Evolutionary conservation across 23 tunicate species (phyloP).

Genomic region (Diplosoma virens): DNA sequence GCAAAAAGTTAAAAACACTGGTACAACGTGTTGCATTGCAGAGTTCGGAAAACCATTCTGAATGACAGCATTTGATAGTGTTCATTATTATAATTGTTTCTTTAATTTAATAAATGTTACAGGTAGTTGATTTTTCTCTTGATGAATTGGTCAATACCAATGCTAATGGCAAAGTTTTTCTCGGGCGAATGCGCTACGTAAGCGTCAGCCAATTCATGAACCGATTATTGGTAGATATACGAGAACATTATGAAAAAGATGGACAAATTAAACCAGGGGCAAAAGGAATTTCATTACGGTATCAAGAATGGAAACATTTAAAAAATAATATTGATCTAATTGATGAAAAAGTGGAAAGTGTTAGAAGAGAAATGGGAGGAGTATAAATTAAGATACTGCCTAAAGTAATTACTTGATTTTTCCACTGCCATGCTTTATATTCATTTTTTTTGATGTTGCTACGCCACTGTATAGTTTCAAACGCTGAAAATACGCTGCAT

Average conservation of each 20-base stretch:
- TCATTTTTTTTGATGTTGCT: too few species aligned
- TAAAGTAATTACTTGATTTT: too few species aligned
- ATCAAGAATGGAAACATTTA: conserved; percentile 71
- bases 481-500: too few species aligned
- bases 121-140: neutral
- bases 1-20: too few species aligned
- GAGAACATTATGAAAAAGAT: conserved; percentile 79
- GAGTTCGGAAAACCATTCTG: too few species aligned
- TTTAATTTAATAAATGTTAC: neutral
- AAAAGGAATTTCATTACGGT: conserved; percentile 64
- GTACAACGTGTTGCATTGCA: too few species aligned
- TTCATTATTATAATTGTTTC: too few species aligned
- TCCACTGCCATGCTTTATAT: too few species aligned
- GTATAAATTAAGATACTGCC: too few species aligned
- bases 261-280: conserved; percentile 77
- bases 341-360: conserved; percentile 50
- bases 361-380: neutral
- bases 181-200: conserved; percentile 79
- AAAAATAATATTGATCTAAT: conserved; percentile 52
- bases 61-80: too few species aligned
- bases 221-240: conserved; percentile 65
- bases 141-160: neutral
- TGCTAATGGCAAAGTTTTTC: conserved; percentile 35
- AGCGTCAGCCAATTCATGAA: conserved; percentile 55
- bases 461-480: too few species aligned